Percentiles rank a stretch among this genome's conserved stretches.
These are phyloP conservation scores for Drosophila setifemur DNA, from an alignment of 1,140 invertebrate species.

Conservation along the genomic window DNA sequence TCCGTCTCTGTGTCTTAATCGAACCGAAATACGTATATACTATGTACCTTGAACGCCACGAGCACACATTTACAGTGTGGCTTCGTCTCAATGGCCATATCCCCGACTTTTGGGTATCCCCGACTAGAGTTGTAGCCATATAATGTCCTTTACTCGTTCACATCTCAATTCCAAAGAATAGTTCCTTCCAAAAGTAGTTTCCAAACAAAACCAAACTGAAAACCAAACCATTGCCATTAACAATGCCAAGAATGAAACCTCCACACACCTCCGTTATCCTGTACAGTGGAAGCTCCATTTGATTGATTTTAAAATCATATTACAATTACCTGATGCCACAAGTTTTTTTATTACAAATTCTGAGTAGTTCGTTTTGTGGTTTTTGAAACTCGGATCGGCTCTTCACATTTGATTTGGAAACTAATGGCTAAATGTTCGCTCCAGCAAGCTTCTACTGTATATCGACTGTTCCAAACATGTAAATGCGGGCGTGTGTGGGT, in stretches of 20 bases:
- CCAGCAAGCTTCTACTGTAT: not conserved
- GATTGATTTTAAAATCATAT: too few species aligned
- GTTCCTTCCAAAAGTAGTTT: conserved; percentile 31
- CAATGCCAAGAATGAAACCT: conserved; percentile 58
- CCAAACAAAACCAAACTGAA: conserved; percentile 18
- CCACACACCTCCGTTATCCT: not conserved
- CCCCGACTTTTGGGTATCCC: not conserved
- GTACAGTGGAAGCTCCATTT: conserved; percentile 1
- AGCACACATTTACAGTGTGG: not conserved
- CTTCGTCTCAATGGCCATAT: not conserved
- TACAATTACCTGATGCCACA: too few species aligned
- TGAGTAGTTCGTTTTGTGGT: too few species aligned
- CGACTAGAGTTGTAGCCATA: conserved; percentile 4
- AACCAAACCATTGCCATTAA: conserved; percentile 58
- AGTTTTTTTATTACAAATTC: too few species aligned
- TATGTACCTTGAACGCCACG: conserved; percentile 28
- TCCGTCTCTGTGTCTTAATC: conserved; percentile 35
- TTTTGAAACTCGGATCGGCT: too few species aligned
- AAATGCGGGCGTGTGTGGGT: conserved; percentile 16
- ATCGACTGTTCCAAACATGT: too few species aligned
- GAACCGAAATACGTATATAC: conserved; percentile 41
- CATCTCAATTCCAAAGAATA: conserved; percentile 9
- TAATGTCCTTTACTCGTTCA: not conserved
- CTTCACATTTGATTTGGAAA: not conserved
- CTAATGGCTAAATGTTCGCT: not conserved